Evolutionary conservation across 2,888 invertebrate species (phyloP), one percentile per base, ranked within the genome.

Genomic region (Cyclophora albipunctata): DNA sequence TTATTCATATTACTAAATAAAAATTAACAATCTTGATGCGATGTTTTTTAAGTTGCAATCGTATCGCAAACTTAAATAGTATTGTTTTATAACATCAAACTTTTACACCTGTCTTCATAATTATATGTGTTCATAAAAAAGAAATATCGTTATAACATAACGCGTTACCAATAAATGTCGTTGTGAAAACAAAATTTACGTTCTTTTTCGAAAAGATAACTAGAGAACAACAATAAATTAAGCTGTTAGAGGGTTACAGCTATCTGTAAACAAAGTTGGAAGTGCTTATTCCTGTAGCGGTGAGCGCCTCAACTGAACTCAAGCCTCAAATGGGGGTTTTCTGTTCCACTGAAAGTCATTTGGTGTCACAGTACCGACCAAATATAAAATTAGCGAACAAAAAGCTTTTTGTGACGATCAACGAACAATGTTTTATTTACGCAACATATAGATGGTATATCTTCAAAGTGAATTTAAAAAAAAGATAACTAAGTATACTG

Each of bases 241-340:
- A 69, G 71, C 69, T 69, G 66, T 70, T 67, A 71, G 49, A 54
- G 53, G 57, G 63, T 66, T 63, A 66, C 67, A 66, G 64, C 59
- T 64, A 54, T 55, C 58, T 50, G 58, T 53, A 57, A 61, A 60
- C 66, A 67, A 80, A 84, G 82, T 83, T 81, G 66, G 55, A 67
- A 84, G 83, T 83, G 81, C 77, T 54, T 74, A 81, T 73, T 74
- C 71, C 67, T 84, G 84, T 82, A 64, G 77, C 64, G 78, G 78
- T 66, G 57, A 60, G 50, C 49, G 76, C 65, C 64, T 54, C 56
- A 70, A 75, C 75, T 74, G 65, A 6, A 4, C 34, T 49, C 55
- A 52, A 60, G 54, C 65, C 64, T 60, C 58, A 52, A 63, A 60
- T 61, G 54, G 45, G 48, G 53, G 49, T 56, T 47, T 57, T 55